Conservation (phyloP, 2,888 invertebrate genomes). For the Drosophila monieri region DNA sequence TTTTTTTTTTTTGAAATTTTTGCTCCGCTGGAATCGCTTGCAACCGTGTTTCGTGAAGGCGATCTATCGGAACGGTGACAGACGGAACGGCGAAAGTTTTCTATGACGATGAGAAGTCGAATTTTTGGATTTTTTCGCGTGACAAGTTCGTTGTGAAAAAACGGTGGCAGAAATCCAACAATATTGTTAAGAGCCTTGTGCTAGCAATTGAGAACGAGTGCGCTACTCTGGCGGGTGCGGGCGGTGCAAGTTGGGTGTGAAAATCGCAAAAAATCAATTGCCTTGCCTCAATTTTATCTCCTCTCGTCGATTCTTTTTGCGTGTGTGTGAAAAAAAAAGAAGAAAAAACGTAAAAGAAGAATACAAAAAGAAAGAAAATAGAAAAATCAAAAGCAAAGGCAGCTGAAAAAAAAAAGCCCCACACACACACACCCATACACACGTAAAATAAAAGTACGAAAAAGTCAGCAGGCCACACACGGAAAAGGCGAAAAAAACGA, state of each 20-base stretch:
- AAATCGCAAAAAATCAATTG: conserved; percentile 60
- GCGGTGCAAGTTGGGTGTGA: conserved; percentile 60
- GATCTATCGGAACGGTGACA: conserved; percentile 59
- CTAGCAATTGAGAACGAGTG: conserved; percentile 43
- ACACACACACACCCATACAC: conserved; percentile 40
- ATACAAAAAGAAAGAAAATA: conserved; percentile 49
- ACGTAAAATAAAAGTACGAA: conserved; percentile 70
- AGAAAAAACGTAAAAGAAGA: conserved; percentile 22
- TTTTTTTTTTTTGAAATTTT: conserved; percentile 2
- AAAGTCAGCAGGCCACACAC: conserved; percentile 55
- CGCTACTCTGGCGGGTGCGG: conserved; percentile 56
- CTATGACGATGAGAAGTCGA: conserved; percentile 79
- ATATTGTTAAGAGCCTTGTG: conserved; percentile 54
- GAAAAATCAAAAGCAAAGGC: conserved; percentile 36
- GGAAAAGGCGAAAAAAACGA: conserved; percentile 1
- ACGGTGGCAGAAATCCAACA: conserved; percentile 49
- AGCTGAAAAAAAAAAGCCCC: conserved; percentile 61
- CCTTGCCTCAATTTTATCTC: conserved; percentile 50
- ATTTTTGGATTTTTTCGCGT: conserved; percentile 61
- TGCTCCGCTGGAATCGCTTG: conserved; percentile 35
- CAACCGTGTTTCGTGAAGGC: conserved; percentile 49
- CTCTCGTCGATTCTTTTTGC: conserved; percentile 58
- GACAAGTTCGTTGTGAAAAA: conserved; percentile 72
- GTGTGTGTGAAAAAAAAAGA: conserved; percentile 61
- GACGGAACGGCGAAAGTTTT: conserved; percentile 72